Percentiles rank a stretch among this genome's conserved stretches.
These are phyloP conservation scores for Aphelinus atriplicis DNA, from an alignment of 1,140 invertebrate genomes.

Conservation along the genomic window DNA sequence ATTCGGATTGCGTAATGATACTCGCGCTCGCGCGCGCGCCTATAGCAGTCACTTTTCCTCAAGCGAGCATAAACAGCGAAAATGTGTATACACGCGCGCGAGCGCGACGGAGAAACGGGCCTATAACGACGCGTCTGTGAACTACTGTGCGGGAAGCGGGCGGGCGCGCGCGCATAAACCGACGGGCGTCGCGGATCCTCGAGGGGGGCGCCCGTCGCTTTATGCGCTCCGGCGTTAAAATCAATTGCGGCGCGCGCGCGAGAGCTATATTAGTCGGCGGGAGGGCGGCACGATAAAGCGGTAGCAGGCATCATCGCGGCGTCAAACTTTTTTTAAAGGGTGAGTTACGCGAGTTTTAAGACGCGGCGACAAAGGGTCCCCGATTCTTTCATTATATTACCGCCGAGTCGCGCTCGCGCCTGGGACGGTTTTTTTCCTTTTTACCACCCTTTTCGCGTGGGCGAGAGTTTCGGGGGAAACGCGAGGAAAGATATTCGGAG, in stretches of 20 bases:
- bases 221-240: conserved; percentile 50
- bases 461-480: neutral
- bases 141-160: conserved; percentile 22
- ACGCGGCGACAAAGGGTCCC: no score
- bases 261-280: conserved; percentile 49
- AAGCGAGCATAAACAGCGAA: neutral
- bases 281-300: neutral
- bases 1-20: no score
- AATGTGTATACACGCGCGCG: neutral
- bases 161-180: neutral
- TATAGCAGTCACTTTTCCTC: neutral
- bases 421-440: no score
- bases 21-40: no score
- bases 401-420: no score
- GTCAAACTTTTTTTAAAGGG: no score
- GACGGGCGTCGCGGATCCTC: conserved; percentile 27
- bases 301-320: neutral
- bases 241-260: conserved; percentile 50
- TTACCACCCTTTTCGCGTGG: neutral
- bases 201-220: neutral
- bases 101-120: no score
- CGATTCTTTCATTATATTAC: no score
- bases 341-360: no score
- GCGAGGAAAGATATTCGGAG: neutral
- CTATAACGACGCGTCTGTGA: no score